These are phyloP conservation scores for Oriolus oriolus DNA, from an alignment of 2,113 vertebrate species.

Conservation along the genomic window DNA sequence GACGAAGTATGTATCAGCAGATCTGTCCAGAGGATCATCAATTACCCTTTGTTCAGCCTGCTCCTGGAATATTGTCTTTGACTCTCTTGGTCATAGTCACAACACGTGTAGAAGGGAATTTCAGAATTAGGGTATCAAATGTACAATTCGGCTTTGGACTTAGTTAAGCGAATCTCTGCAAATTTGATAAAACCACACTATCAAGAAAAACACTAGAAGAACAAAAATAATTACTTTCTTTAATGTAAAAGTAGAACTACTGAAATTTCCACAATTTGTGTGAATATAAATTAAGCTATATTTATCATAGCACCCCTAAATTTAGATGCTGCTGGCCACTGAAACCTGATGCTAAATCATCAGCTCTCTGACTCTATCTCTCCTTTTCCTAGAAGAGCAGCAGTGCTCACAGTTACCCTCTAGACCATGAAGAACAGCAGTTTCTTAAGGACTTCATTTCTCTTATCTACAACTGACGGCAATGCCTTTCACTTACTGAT, in stretches of 20 bases:
- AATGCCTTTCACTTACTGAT: not conserved
- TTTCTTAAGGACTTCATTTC: not conserved
- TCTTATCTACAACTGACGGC: not conserved
- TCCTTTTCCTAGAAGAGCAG: not conserved
- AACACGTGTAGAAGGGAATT: not conserved
- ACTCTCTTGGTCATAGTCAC: not conserved
- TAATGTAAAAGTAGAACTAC: not conserved
- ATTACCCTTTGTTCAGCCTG: not conserved
- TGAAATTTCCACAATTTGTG: not conserved
- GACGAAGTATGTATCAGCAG: not conserved
- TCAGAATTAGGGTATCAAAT: not conserved
- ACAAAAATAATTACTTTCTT: not conserved
- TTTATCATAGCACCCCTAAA: not conserved
- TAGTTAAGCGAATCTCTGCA: not conserved
- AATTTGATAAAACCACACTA: not conserved
- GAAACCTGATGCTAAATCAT: not conserved
- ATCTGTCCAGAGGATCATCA: not conserved
- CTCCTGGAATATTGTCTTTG: not conserved
- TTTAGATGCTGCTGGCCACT: not conserved
- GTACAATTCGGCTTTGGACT: not conserved
- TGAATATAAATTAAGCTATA: not conserved
- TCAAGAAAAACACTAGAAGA: not conserved
- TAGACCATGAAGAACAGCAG: not conserved
- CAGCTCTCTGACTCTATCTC: not conserved
- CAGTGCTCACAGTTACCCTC: not conserved